Base-by-base conservation (phyloP, 2,113 vertebrate genomes). In the Protobothrops mucrosquamatus region DNA sequence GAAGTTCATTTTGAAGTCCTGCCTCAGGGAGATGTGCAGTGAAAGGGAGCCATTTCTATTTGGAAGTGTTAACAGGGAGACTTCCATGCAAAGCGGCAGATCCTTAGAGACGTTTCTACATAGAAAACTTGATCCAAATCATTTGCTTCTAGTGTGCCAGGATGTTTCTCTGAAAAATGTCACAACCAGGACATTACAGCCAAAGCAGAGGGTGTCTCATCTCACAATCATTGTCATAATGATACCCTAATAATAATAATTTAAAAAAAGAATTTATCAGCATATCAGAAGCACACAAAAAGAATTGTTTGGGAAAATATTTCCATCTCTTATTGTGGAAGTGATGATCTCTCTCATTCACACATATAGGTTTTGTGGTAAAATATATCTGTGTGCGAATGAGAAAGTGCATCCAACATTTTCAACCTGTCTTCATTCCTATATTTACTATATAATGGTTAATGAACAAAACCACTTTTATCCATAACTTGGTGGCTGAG, bases 1-100 rank as follows among this genome's bases (percentile, higher is more conserved):
- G 29, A 85, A 88, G 52, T 92, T 95, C 48, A 93, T 90, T 93
- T 92, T 94, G 95, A 91, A 92, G 56, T 57, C 92, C 89, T 95
- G 96, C 94, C 95, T 92, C 29, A 95, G 94, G 90, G 15, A 95
- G 93, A 48, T 0, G 29, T 93, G 48, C 88, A 95, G 95, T 95
- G 85, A 95, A 96, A 95, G 95, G 34, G 64, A 94, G 91, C 88
- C 89, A 95, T 55, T 96, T 95, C 92, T 95, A 92, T 91, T 86
- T 95, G 93, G 57, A 64, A 85, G 94, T 91, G 93, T 95, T 95
- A 97, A 85, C 24, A 55, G 89, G 69, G 48, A 48, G 59, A 24
- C 48, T 57, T 85, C 92, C 64, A 57, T 85, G 64, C 29, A 85
- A 51, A 46, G 18, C 20, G 23, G 39, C 87, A 34, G 10, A 57